A percentile compares a stretch with the other conserved stretches of the same genome.
These are phyloP conservation scores for Neodiprion fabricii DNA, from an alignment of 1,140 invertebrate genomes.

Conservation along the genomic window DNA sequence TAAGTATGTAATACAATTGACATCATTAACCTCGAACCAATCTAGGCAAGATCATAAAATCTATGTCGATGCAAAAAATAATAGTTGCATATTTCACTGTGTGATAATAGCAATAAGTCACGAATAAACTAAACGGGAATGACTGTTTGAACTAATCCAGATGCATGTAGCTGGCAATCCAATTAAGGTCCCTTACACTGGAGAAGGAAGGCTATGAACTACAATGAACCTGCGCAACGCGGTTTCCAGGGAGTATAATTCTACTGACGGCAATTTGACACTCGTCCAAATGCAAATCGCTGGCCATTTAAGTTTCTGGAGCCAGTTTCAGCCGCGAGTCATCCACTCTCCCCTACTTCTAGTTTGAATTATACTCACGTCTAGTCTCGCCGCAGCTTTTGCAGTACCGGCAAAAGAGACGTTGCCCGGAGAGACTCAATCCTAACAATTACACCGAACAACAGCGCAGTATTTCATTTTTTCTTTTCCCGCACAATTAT, in stretches of 20 bases:
- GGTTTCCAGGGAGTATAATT: neutral
- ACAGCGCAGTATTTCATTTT: no score
- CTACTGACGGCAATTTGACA: neutral
- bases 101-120: no score
- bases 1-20: no score
- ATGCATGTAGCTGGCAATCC: neutral
- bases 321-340: neutral
- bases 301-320: neutral
- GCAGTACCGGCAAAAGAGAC: no score
- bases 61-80: no score
- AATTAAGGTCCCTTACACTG: neutral
- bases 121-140: neutral
- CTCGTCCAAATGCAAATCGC: constrained; percentile 2
- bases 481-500: no score
- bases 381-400: no score
- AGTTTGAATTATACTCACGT: neutral
- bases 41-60: no score
- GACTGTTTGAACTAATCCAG: neutral
- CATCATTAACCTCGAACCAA: no score
- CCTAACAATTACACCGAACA: no score
- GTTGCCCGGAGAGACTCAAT: no score
- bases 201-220: neutral
- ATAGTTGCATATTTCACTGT: no score
- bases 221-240: neutral
- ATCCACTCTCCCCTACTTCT: neutral